Conservation (phyloP, 2,113 vertebrate species). For the Gallinago media region DNA sequence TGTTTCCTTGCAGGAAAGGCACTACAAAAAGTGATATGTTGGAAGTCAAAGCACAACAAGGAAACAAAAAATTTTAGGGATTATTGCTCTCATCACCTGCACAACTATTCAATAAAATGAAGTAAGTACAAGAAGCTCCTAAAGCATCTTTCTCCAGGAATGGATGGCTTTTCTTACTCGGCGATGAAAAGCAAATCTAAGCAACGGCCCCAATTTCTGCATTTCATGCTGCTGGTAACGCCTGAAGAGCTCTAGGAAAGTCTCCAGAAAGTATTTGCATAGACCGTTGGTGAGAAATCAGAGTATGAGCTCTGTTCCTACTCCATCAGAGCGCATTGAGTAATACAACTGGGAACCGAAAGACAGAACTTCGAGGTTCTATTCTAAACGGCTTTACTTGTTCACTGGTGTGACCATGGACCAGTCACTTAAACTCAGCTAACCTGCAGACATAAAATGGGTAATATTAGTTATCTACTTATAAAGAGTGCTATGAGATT, state of each 20-base stretch:
- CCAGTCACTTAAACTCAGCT: not conserved
- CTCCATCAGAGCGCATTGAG: not conserved
- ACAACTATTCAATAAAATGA: not conserved
- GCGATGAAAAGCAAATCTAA: not conserved
- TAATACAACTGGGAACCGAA: not conserved
- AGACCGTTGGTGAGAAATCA: not conserved
- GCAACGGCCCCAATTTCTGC: rapidly evolving
- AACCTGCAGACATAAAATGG: not conserved
- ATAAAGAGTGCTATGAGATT: not conserved
- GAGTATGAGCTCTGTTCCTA: not conserved
- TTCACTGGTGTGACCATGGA: not conserved
- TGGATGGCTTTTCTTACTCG: not conserved
- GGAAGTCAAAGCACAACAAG: not conserved
- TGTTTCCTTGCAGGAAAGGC: not conserved
- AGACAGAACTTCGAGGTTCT: not conserved
- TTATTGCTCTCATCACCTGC: not conserved
- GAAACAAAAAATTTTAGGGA: not conserved
- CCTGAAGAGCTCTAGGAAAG: not conserved
- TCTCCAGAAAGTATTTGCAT: not conserved
- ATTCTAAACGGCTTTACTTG: not conserved
- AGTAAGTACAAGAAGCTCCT: not conserved
- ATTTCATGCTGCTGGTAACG: not conserved
- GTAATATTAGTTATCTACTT: not conserved
- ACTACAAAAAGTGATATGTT: not conserved
- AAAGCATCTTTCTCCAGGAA: not conserved